Evolutionary conservation across 2,113 vertebrate species (phyloP).

Genomic region (Tychaedon coryphoeus): DNA sequence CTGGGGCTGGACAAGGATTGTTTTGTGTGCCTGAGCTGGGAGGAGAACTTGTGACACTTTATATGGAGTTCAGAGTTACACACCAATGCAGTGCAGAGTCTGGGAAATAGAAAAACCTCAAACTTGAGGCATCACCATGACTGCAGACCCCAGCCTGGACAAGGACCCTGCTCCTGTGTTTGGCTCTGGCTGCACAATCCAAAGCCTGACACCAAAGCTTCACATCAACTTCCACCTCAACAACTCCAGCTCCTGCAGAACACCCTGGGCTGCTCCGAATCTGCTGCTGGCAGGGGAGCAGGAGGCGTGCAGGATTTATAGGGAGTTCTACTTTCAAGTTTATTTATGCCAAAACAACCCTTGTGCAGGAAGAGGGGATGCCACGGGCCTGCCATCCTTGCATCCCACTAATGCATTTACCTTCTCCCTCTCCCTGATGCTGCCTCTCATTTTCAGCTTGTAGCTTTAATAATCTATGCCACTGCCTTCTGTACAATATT

Average conservation of each 20-base stretch:
- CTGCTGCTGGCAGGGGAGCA: background rate
- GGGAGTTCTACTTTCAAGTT: background rate
- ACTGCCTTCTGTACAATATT: constrained; percentile 8
- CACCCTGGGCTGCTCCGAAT: background rate
- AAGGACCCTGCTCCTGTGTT: accelerated
- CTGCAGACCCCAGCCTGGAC: background rate
- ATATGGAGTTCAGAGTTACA: background rate
- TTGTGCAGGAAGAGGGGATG: background rate
- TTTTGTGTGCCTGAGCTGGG: background rate
- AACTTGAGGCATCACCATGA: background rate
- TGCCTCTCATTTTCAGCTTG: constrained; percentile 33
- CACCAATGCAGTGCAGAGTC: background rate
- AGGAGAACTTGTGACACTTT: background rate
- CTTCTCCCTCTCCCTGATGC: background rate
- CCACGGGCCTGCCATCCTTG: background rate
- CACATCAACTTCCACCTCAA: background rate
- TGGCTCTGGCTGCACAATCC: background rate
- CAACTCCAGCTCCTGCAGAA: background rate
- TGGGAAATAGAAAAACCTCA: background rate
- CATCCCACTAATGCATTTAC: background rate
- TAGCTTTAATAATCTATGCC: constrained; percentile 54
- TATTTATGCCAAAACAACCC: background rate
- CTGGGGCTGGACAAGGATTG: no score
- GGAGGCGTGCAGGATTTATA: background rate
- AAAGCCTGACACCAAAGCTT: background rate